These are phyloP conservation scores for Gyrodactylus salaris DNA, from an alignment of 1,140 invertebrate genomes.

Conservation along the genomic window DNA sequence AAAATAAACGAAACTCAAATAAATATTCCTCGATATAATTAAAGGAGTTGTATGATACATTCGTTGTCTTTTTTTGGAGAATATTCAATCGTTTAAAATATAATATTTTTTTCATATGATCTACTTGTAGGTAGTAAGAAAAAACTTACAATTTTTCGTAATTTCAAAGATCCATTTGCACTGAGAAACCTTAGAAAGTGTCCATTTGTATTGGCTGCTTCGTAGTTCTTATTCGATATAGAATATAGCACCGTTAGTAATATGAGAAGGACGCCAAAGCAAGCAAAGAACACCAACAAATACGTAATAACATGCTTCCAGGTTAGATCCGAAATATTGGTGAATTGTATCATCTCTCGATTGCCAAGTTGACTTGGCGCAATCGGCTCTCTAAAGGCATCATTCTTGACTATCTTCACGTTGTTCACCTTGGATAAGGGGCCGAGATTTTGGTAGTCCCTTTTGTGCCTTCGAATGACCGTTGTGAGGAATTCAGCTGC, in stretches of 20 bases:
- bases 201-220: not conserved
- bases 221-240: not conserved
- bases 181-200: not conserved
- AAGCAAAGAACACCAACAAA: not conserved
- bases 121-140: too few relatives aligned
- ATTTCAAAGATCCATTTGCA: not conserved
- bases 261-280: not conserved
- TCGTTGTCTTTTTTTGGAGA: too few relatives aligned
- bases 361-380: too few relatives aligned
- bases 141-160: not conserved
- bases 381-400: too few relatives aligned
- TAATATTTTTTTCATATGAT: not conserved
- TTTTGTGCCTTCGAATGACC: not conserved
- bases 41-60: too few relatives aligned
- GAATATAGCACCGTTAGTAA: not conserved
- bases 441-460: not conserved
- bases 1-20: too few relatives aligned
- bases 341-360: not conserved
- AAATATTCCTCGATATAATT: too few relatives aligned
- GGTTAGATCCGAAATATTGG: not conserved
- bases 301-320: not conserved
- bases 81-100: too few relatives aligned
- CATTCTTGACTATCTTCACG: not conserved
- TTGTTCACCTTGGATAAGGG: not conserved
- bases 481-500: not conserved